Base-by-base conservation (phyloP, 2,888 invertebrate genomes). In the Drosophila affinis region DNA sequence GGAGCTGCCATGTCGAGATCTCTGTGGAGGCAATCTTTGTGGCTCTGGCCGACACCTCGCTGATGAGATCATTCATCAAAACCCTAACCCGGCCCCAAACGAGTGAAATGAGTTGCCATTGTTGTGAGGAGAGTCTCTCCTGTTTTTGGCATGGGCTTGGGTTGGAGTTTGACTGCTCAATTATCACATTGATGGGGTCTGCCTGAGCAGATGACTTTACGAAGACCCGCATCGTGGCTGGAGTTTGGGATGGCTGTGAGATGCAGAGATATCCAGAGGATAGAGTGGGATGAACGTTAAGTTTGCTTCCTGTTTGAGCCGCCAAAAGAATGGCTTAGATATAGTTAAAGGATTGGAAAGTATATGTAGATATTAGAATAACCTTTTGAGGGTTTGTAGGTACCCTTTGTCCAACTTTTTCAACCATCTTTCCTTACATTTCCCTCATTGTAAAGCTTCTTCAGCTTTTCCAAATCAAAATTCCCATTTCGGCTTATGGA, bases 11-110 rank as follows among this genome's bases (percentile, higher is more conserved):
- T 32, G 47, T 32, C 54, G 69, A 24, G 45, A 67, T 52, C 62
- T 54, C 14, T 47, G 60, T 59, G 24, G 24, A 59, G 69, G 70
- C 78, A 78, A 82, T 83, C 87, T 81, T 79, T 83, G 81, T 56
- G 48, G 62, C 58, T 83, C 79, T 74, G 81, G 76, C 85, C 84
- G 90, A 90, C 90, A 90, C 89, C 90, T 90, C 80, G 77, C 79
- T 90, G 90, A 90, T 90, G 90, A 89, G 89, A 87, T 90, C 90
- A 90, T 90, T 90, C 90, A 89, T 90, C 90, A 90, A 82, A 49
- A 76, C 78, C 73, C 67, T 69, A 72, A 78, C 83, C 78, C 76
- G 80, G 39, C 39, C n/a, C 0, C 39, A 39, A 2, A 2, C 39
- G n/a, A 75, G 79, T 80, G 75, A 90, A 90, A 90, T 89, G 89